Conservation (phyloP, 1,140 invertebrate genomes). For the Drosophila serrata region DNA sequence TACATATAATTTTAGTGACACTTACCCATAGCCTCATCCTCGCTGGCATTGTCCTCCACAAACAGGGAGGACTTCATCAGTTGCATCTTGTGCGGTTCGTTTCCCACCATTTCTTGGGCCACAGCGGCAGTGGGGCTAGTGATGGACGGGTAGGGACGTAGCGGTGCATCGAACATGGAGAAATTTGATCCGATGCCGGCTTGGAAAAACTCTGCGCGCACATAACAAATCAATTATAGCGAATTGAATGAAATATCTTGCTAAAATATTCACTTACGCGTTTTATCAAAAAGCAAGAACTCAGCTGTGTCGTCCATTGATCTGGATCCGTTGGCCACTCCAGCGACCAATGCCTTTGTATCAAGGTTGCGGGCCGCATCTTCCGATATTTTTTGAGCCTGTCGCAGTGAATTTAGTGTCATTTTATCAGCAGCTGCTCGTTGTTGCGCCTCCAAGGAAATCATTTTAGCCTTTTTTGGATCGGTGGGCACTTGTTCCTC, state of each 20-base stretch:
- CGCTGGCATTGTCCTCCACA: constrained; percentile 56
- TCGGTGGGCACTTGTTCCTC: constrained; percentile 86
- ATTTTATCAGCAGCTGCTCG: constrained; percentile 56
- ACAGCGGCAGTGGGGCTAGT: constrained; percentile 87
- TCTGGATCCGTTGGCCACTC: constrained; percentile 47
- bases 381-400: constrained; percentile 69
- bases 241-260: neutral
- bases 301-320: constrained; percentile 76
- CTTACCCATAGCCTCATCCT: constrained; percentile 47
- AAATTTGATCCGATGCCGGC: constrained; percentile 61
- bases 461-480: constrained; percentile 80
- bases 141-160: constrained; percentile 17
- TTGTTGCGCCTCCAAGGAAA: constrained; percentile 39
- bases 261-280: constrained; percentile 43
- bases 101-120: constrained; percentile 87
- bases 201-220: constrained; percentile 70
- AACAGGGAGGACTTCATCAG: constrained; percentile 94
- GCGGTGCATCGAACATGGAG: constrained; percentile 65
- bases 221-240: neutral
- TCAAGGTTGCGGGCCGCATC: constrained; percentile 68
- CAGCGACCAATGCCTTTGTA: constrained; percentile 53
- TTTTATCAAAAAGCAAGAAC: constrained; percentile 75
- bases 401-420: constrained; percentile 56
- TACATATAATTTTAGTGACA: neutral
- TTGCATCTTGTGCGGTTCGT: constrained; percentile 90